These are phyloP conservation scores for Pelobates cultripes DNA, from an alignment of 2,797 vertebrate genomes.

Conservation along the genomic window DNA sequence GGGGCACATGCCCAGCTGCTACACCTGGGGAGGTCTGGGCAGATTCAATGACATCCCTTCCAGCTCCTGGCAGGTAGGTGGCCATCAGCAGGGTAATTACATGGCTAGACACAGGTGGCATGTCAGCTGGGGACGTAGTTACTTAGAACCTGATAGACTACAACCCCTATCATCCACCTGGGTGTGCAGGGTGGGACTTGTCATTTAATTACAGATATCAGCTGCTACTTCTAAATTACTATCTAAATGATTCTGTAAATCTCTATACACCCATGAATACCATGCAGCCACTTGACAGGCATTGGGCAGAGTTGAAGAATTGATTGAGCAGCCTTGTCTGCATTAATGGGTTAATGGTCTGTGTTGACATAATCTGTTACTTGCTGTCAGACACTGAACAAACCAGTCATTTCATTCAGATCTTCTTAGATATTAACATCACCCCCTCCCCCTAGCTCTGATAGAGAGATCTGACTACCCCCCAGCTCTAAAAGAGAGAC, in stretches of 20 bases:
- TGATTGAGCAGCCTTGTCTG: not conserved
- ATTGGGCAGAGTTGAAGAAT: not conserved
- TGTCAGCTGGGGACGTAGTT: not conserved
- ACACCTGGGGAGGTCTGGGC: conserved; percentile 83
- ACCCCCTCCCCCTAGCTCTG: not conserved
- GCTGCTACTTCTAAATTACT: not conserved
- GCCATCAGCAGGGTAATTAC: not conserved
- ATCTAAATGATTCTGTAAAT: too few relatives aligned
- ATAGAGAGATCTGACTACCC: not conserved
- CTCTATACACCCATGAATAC: not conserved
- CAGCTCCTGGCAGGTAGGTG: conserved; percentile 88
- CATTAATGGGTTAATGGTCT: not conserved
- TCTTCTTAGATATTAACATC: not conserved
- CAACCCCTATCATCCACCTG: not conserved
- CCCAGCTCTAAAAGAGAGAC: too few relatives aligned
- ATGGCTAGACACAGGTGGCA: not conserved
- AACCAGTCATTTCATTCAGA: not conserved
- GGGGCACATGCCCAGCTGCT: conserved; percentile 80
- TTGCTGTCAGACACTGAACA: not conserved
- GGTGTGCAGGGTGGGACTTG: not conserved
- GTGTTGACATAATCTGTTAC: not conserved
- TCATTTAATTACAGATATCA: not conserved
- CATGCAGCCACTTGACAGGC: too few relatives aligned
- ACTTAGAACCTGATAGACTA: not conserved
- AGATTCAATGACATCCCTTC: conserved; percentile 88